These are phyloP conservation scores for Cryptus armator DNA, from an alignment of 2,888 invertebrate species.

Conservation along the genomic window DNA sequence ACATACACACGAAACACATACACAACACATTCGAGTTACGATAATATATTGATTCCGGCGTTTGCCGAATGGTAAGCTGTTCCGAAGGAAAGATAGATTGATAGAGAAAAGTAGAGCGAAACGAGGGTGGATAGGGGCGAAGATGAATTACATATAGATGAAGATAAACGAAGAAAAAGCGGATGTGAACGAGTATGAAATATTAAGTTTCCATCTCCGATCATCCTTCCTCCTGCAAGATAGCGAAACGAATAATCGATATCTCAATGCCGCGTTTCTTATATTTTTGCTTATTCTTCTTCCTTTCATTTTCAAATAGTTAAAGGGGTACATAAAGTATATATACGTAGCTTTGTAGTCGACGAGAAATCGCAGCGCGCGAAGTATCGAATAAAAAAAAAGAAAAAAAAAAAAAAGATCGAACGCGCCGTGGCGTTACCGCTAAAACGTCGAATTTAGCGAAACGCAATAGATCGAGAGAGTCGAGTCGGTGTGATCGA, in stretches of 20 bases:
- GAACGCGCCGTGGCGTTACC: conserved; percentile 22
- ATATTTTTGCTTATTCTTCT: neutral
- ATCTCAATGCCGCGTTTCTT: conserved; percentile 24
- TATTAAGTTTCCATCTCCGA: conserved; percentile 41
- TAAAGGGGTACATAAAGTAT: neutral
- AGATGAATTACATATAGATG: neutral
- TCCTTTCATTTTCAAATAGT: conserved; percentile 6
- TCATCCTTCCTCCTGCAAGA: conserved; percentile 47
- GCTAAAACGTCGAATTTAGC: conserved; percentile 3
- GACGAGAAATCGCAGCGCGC: conserved; percentile 7
- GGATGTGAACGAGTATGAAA: conserved; percentile 23
- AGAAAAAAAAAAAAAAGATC: conserved; percentile 5
- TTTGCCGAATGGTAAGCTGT: conserved; percentile 53
- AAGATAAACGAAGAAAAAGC: neutral
- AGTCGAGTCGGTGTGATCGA: neutral
- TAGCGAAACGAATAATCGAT: conserved; percentile 32
- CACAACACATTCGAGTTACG: conserved; percentile 49
- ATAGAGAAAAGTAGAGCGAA: neutral
- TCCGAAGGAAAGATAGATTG: conserved; percentile 6
- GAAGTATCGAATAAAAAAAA: neutral
- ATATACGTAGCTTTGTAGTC: neutral
- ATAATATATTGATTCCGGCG: conserved; percentile 68
- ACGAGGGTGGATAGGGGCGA: neutral
- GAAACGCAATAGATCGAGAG: neutral
- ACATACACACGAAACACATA: conserved; percentile 3